Evolutionary conservation across 2,797 vertebrate species (phyloP).

Genomic region (Periparus ater): DNA sequence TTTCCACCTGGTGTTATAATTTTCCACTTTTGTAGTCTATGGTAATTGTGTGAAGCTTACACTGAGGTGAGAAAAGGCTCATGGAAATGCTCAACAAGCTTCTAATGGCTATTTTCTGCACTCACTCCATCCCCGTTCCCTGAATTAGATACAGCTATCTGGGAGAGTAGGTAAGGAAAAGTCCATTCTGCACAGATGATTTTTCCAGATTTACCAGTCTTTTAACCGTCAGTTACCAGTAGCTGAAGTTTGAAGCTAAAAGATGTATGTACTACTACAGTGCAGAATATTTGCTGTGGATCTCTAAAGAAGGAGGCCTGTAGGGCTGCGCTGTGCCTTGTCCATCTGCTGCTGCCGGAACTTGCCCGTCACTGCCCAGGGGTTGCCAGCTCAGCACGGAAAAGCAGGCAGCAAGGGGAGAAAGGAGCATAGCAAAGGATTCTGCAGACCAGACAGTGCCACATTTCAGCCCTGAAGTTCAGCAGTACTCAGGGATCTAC

Average conservation of each 20-base stretch:
- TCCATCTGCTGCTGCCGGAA: neutral
- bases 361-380: neutral
- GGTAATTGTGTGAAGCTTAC: neutral
- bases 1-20: neutral
- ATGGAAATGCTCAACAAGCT: neutral
- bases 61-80: neutral
- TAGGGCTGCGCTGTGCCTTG: neutral
- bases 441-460: neutral
- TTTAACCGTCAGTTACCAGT: too few species aligned
- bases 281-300: neutral
- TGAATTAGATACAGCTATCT: neutral
- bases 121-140: neutral
- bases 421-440: neutral
- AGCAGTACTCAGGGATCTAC: neutral
- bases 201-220: neutral
- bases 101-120: neutral
- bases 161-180: neutral
- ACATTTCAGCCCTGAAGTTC: neutral
- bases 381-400: neutral
- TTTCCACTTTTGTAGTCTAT: neutral
- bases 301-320: neutral
- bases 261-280: neutral
- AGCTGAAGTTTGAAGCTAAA: neutral
- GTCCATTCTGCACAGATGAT: neutral
- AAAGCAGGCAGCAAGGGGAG: neutral